These are phyloP conservation scores for Rambutsinella grinnellia DNA, from an alignment of 2,888 invertebrate species.

Conservation along the genomic window DNA sequence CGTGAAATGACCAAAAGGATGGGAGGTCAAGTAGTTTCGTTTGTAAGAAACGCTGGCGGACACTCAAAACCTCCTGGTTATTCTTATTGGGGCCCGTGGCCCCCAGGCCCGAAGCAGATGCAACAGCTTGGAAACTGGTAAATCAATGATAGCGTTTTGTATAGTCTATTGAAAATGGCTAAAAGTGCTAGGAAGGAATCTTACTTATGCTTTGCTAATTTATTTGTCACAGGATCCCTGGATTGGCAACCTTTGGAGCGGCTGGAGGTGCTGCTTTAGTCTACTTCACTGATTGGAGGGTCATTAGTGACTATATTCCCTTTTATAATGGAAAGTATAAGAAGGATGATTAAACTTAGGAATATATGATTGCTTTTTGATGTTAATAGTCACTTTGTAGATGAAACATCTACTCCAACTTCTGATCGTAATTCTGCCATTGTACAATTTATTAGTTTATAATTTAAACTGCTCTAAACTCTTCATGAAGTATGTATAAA, in stretches of 20 bases:
- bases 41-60: slow-evolving; percentile 45
- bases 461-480: too few relatives aligned
- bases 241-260: slow-evolving; percentile 77
- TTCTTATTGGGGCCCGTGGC: slow-evolving; percentile 24
- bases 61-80: slow-evolving; percentile 8
- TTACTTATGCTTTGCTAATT: slow-evolving; percentile 52
- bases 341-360: slow-evolving; percentile 68
- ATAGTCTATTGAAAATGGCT: too few relatives aligned
- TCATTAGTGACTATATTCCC: slow-evolving; percentile 80
- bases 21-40: slow-evolving; percentile 13
- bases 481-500: too few relatives aligned
- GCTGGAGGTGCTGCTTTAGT: slow-evolving; percentile 75
- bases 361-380: not conserved
- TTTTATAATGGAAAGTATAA: slow-evolving; percentile 82
- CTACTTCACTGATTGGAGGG: slow-evolving; percentile 86
- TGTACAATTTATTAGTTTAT: too few relatives aligned
- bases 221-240: slow-evolving; percentile 75
- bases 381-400: too few relatives aligned
- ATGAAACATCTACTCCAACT: too few relatives aligned
- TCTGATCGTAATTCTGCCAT: too few relatives aligned
- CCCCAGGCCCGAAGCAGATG: slow-evolving; percentile 58
- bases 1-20: slow-evolving; percentile 22
- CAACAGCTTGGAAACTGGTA: slow-evolving; percentile 62
- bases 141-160: too few relatives aligned
- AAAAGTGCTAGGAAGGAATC: not conserved